Evolutionary conservation across 2,888 invertebrate genomes (phyloP).

Genomic region (Leptinotarsa peninsularis): DNA sequence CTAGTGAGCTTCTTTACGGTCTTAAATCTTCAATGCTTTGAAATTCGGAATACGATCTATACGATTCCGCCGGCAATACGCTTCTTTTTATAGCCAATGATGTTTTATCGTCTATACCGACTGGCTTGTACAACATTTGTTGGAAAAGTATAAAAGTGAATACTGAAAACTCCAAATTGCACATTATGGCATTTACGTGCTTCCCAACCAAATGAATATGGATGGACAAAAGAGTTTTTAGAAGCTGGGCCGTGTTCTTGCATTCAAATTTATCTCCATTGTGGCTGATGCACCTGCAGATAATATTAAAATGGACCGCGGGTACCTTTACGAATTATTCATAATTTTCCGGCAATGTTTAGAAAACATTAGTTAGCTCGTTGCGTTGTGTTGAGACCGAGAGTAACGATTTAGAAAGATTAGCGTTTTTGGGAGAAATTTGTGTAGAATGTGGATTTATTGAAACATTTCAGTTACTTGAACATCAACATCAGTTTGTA

Average conservation of each 20-base stretch:
- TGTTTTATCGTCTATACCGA: constrained; percentile 9
- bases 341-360: constrained; percentile 7
- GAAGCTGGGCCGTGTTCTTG: constrained; percentile 51
- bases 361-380: constrained; percentile 1
- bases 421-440: not conserved
- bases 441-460: too few relatives aligned
- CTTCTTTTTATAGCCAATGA: constrained; percentile 27
- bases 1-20: not conserved
- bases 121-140: constrained; percentile 26
- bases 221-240: constrained; percentile 55
- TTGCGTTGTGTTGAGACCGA: not conserved
- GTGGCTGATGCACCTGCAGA: constrained; percentile 55
- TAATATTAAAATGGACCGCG: constrained; percentile 48
- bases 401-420: not conserved
- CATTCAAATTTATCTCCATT: constrained; percentile 56
- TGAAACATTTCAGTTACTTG: too few relatives aligned
- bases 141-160: constrained; percentile 51
- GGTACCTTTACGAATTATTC: constrained; percentile 7
- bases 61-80: not conserved
- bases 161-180: constrained; percentile 56
- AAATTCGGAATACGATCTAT: not conserved
- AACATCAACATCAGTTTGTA: too few relatives aligned
- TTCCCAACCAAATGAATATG: constrained; percentile 54
- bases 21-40: not conserved
- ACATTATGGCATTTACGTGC: constrained; percentile 58